Base-by-base conservation (phyloP, 2,113 vertebrate genomes). In the Oenanthe melanoleuca region DNA sequence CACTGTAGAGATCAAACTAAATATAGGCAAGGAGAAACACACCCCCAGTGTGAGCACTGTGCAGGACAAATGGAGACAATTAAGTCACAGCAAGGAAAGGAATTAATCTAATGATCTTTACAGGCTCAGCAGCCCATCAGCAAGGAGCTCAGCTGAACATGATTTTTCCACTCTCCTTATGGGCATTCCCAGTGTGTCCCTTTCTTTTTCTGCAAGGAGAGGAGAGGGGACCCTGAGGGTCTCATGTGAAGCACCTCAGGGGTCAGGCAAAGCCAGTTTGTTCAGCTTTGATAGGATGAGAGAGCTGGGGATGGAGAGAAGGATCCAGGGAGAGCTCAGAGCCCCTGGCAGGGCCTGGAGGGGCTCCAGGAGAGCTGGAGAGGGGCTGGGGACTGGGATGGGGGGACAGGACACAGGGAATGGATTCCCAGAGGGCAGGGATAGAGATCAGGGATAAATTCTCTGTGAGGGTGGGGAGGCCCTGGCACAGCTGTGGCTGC, bases 91-190 rank as follows among this genome's bases (percentile, higher is more conserved):
- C 83, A 56, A 87, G 86, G 45, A 80, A 74, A 86, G 57, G 72
- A 95, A 92, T 84, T 61, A 89, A 93, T 90, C 60, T 78, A 50
- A 82, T 45, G 73, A 93, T 91, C 81, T 55, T 94, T n/a, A 86
- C 3, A 22, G 86, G 61, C 70, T 90, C 65, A 63, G 55, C 73
- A 77, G 59, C 37, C 28, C 26, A 65, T 79, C 24, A 89, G 56
- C 0, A 7, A 93, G 61, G 64, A 87, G 60, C 47, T 55, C 3
- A 1, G 42, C 70, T 52, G 50, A 91, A 37, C 1, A 0, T 2
- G 34, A 14, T 52, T 91, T 92, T 91, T 87, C 94, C 73, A 50
- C 87, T 91, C 89, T 73, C 24, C 45, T 82, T 79, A 42, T 75
- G 80, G 84, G 73, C 57, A 75, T 83, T 80, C 40, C 28, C 17